Percentiles rank a stretch among this genome's conserved stretches.
phyloP scores from a whole-genome alignment of 2,797 vertebrate species.

The Bucorvus abyssinicus region DNA sequence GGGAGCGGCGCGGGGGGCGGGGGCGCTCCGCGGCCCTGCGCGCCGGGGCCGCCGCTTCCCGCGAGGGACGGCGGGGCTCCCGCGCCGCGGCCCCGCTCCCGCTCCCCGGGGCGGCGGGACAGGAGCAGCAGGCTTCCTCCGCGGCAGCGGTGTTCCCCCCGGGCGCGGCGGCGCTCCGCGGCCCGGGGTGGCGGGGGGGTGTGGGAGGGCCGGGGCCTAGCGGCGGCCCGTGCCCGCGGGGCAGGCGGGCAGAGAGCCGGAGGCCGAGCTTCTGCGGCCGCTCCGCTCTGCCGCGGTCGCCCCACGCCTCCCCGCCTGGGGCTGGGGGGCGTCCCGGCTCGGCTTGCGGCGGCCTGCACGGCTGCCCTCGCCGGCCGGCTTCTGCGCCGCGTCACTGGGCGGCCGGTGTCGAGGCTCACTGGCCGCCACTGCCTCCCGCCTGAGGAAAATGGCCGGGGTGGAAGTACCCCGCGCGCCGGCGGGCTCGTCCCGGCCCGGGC shows the following conservation, averaged over 20 bases:
- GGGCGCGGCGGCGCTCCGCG: background rate
- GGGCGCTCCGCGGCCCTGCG: slow-evolving; percentile 28
- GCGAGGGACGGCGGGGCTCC: background rate
- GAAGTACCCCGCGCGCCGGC: background rate
- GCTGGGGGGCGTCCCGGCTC: background rate
- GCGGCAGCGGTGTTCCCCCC: background rate
- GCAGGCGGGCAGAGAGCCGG: background rate
- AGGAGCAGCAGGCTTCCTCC: background rate
- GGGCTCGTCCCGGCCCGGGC: background rate
- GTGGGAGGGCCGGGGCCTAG: background rate
- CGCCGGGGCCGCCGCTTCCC: slow-evolving; percentile 13
- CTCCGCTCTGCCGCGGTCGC: background rate
- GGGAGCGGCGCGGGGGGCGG: slow-evolving; percentile 60
- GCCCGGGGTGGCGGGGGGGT: too few species aligned
- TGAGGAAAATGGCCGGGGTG: slow-evolving; percentile 29
- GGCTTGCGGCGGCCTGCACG: background rate
- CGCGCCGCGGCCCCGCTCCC: background rate
- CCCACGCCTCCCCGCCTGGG: background rate
- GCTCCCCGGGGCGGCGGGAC: background rate
- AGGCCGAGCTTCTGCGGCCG: background rate
- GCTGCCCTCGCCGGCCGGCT: background rate
- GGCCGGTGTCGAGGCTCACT: background rate
- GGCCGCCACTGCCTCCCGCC: background rate
- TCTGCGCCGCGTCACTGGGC: background rate
- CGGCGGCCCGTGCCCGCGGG: background rate